Base-by-base conservation (phyloP, 2,113 vertebrate genomes). In the Nannobrachium achirus region DNA sequence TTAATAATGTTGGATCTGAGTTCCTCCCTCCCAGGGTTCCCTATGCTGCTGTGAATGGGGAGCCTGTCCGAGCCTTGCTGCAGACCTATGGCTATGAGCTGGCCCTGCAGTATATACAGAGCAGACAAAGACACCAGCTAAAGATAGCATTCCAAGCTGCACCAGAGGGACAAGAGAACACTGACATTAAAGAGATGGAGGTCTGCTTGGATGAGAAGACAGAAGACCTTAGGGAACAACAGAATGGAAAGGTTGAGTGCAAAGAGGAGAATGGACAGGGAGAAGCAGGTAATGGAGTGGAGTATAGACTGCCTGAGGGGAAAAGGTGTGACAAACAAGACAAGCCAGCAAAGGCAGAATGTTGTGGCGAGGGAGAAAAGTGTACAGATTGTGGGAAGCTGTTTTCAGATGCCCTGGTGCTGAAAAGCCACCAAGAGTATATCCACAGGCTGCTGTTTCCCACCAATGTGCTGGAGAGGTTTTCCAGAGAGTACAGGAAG, bases 51-150 rank as follows among this genome's bases (percentile, higher is more conserved):
- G 88, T 76, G 11, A 3, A 93, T 93, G 69, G 97, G 91, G 77
- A 99, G 94, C 0, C 97, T 94, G 85, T 99, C 90, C 59, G 94
- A 91, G 95, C 95, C 75, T 83, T 99, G 88, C 90, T 99, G 79
- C 96, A 98, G 87, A 98, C 96, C 89, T 98, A 98, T 62, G 98
- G 98, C 65, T 97, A 97, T 79, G 98, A 99, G 85, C 91, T 99
- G 53, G 98, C 98, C 74, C 94, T 99, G 79, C 98, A 99, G 69
- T 98, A 97, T 82, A 96, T 97, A 0, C 97, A 99, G 92, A 98
- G 94, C 78, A 96, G 96, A 84, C 95, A 98, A 80, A 96, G 96
- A 75, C 93, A 93, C 63, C 96, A 96, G 84, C 88, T 86, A 48
- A 98, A 95, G 83, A 94, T 93, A 76, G 90, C 86, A 0, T 89